Base-by-base conservation (phyloP, 2,113 vertebrate species). In the Tragelaphus buxtoni region DNA sequence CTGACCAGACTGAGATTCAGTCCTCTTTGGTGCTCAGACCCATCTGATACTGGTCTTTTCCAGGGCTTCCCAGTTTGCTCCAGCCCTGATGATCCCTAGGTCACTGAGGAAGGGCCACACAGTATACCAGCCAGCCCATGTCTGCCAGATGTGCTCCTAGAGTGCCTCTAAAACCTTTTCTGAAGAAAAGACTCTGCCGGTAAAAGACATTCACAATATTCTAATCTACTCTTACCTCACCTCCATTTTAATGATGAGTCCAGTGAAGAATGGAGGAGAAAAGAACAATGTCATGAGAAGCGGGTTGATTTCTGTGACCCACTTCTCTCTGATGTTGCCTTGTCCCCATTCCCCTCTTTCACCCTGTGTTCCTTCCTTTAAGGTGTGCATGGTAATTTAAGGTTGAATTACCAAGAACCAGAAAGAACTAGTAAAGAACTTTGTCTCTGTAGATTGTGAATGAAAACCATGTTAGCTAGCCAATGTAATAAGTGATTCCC, bases 81-180 rank as follows among this genome's bases (percentile, higher is more conserved):
- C n/a, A 58, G 55, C 30, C 35, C 14, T 13, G 24, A 60, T 5
- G 58, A 9, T 49, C 49, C 72, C 32, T 32, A 42, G 14, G 58
- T 13, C 1, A 0, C 53, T 28, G 18, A 5, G 35, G 28, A 74
- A 51, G 12, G 72, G 76, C 45, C 20, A 9, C 18, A 26, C 5
- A 6, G n/a, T 55, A 28, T 0, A 45, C 16, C 3, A 16, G 1
- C 22, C 47, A 30, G 49, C 47, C 17, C 8, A 0, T 55, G 72
- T 83, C 72, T 51, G 4, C 58, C 22, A 12, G n/a, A 61, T 20
- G 45, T 39, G 51, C 45, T 42, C 24, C 30, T 55, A 3, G 0
- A 47, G 4, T 47, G 39, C 18, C 14, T 28, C 47, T 30, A 82
- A 76, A 30, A 28, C 95, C 42, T 82, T 51, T 58, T 69, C 35